phyloP scores from a whole-genome alignment of 2,797 vertebrate species.

The Kryptopterus vitreolus region DNA sequence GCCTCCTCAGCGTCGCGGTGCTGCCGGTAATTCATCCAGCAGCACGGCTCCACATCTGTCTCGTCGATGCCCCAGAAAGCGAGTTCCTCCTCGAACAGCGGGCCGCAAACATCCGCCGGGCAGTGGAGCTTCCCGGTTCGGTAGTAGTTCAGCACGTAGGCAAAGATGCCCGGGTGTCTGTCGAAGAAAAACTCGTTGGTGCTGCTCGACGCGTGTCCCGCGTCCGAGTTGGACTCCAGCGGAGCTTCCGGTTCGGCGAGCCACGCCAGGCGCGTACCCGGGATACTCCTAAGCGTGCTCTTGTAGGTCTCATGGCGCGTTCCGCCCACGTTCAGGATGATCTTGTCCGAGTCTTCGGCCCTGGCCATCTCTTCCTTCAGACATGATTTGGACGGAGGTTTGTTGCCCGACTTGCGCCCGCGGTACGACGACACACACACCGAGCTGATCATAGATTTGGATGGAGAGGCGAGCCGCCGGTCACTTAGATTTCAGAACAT shows the following conservation, averaged over 20 bases:
- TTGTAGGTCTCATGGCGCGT: slow-evolving; percentile 97
- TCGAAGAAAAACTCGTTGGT: slow-evolving; percentile 91
- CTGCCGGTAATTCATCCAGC: slow-evolving; percentile 98
- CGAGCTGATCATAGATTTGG: slow-evolving; percentile 97
- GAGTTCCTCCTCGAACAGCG: slow-evolving; percentile 96
- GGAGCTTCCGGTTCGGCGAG: slow-evolving; percentile 85
- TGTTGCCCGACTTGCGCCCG: slow-evolving; percentile 97
- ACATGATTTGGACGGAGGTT: slow-evolving; percentile 98
- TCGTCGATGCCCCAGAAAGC: slow-evolving; percentile 98
- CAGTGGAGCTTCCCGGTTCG: slow-evolving; percentile 97
- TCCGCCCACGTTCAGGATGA: slow-evolving; percentile 95
- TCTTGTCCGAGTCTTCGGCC: slow-evolving; percentile 94
- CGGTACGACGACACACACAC: slow-evolving; percentile 99
- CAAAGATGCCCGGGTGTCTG: slow-evolving; percentile 94
- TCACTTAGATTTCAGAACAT: slow-evolving; percentile 30
- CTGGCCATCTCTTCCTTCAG: slow-evolving; percentile 96
- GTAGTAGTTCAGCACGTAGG: slow-evolving; percentile 97
- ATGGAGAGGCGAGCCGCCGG: slow-evolving; percentile 67
- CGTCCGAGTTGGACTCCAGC: slow-evolving; percentile 74
- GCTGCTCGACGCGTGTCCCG: slow-evolving; percentile 58
- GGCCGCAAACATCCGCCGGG: slow-evolving; percentile 96
- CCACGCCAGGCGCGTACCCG: slow-evolving; percentile 93
- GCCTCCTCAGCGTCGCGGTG: slow-evolving; percentile 96
- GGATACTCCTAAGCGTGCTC: slow-evolving; percentile 91
- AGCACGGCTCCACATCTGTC: slow-evolving; percentile 98